Percentiles rank a stretch among this genome's conserved stretches.
phyloP scores from a whole-genome alignment of 2,888 invertebrate species.

The Stegophylla sp. region DNA sequence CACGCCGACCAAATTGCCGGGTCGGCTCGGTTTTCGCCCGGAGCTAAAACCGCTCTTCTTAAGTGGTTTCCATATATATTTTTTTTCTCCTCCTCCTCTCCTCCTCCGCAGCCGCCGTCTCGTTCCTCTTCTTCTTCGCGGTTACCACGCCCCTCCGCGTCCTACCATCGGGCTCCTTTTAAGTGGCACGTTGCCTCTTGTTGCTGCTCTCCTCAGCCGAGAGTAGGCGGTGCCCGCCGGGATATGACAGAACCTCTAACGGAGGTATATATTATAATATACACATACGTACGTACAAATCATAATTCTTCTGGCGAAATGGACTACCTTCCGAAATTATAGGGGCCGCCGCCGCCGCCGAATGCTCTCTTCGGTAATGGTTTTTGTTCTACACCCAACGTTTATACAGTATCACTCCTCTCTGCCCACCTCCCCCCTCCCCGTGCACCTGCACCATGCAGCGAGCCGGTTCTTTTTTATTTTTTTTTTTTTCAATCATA shows the following conservation, averaged over 20 bases:
- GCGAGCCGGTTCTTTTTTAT: not conserved
- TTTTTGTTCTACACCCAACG: constrained; percentile 57
- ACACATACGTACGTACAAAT: constrained; percentile 51
- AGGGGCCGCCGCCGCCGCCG: constrained; percentile 49
- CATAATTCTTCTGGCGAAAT: constrained; percentile 58
- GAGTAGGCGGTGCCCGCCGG: constrained; percentile 57
- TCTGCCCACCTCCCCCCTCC: constrained; percentile 23
- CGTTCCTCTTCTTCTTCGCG: not conserved
- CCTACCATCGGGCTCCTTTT: constrained; percentile 41
- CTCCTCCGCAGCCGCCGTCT: too few relatives aligned
- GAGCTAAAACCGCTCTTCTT: constrained; percentile 55
- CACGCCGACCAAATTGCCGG: constrained; percentile 53
- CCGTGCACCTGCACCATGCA: too few relatives aligned
- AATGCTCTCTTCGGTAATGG: constrained; percentile 51
- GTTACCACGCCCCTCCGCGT: constrained; percentile 26
- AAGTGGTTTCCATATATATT: constrained; percentile 57
- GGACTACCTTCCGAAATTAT: constrained; percentile 59
- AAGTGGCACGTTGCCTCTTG: constrained; percentile 57
- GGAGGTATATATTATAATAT: too few relatives aligned
- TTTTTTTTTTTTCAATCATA: constrained; percentile 23
- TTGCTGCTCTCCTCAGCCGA: constrained; percentile 25
- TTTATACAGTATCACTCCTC: constrained; percentile 50
- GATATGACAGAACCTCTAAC: constrained; percentile 57
- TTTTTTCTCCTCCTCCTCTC: not conserved
- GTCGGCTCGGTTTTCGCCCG: constrained; percentile 55